Base-by-base conservation (phyloP, 2,888 invertebrate genomes). In the Calameuta idolon region DNA sequence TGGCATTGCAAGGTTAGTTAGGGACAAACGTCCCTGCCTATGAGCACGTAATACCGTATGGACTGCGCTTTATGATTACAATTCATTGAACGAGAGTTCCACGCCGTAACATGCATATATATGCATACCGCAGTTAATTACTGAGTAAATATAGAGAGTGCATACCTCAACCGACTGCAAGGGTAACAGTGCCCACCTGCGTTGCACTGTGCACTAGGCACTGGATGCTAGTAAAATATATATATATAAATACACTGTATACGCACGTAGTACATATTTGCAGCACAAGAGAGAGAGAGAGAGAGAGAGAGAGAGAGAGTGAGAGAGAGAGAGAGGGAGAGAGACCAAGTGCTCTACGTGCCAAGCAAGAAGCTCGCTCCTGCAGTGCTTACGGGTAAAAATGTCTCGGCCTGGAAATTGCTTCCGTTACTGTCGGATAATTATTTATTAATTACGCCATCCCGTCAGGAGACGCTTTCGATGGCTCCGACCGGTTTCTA, bases 101-200 rank as follows among this genome's bases (percentile, higher is more conserved):
- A 77, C 78, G 71, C 74, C 76, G 76, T 69, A 69, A 78, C 77
- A 82, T 83, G 81, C 80, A 79, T 78, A 83, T 86, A 83, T 86
- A 83, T 81, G 83, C 85, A 85, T 83, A 82, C 81, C 83, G 71
- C 74, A 79, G 82, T 84, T 88, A 88, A 88, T 88, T 86, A 83
- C 85, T 82, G 79, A 73, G 83, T 80, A 82, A 82, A 83, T 80
- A 85, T 81, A 83, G 80, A 76, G 69, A 73, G 76, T 76, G 76
- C 80, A 77, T 79, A 76, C 69, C 77, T 77, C 77, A 34, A 79
- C 35, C 71, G 74, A 75, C 77, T 77, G 78, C 77, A 73, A 81
- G 79, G 80, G 81, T 77, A 83, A 79, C 78, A 77, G 79, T 55
- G 74, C 69, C 69, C 33, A 77, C 75, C 78, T 77, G 80, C 37